Conservation (phyloP, 2,888 invertebrate genomes). For the Incurvaria masculella region DNA sequence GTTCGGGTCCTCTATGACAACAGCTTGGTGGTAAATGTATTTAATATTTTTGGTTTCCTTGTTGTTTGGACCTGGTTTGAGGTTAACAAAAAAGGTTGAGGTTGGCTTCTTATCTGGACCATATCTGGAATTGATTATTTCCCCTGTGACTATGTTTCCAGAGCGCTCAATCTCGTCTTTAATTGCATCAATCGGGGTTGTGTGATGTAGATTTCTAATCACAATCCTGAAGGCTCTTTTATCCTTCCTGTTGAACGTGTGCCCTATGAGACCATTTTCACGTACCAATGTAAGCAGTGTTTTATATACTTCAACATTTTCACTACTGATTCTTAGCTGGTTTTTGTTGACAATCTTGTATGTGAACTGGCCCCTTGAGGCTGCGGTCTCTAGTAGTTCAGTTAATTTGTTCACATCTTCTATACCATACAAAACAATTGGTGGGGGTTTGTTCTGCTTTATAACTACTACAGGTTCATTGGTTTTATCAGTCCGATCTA, state of each 20-base stretch:
- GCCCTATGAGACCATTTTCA: slow-evolving; percentile 3
- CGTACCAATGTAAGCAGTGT: slow-evolving; percentile 5
- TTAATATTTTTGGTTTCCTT: slow-evolving; percentile 1
- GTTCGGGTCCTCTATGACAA: slow-evolving; percentile 1
- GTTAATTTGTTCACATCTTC: no score
- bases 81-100: slow-evolving; percentile 2
- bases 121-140: slow-evolving; percentile 14
- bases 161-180: slow-evolving; percentile 12
- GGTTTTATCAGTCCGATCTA: no score
- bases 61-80: neutral
- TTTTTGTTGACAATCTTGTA: slow-evolving; percentile 12
- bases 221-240: slow-evolving; percentile 14
- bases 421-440: no score
- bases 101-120: slow-evolving; percentile 10
- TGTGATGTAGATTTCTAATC: slow-evolving; percentile 17
- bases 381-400: no score
- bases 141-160: slow-evolving; percentile 15
- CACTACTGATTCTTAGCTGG: slow-evolving; percentile 6
- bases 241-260: slow-evolving; percentile 13
- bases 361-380: slow-evolving; percentile 3
- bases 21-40: slow-evolving; percentile 1
- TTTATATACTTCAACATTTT: slow-evolving; percentile 10
- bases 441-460: no score
- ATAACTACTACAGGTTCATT: no score
- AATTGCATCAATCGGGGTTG: slow-evolving; percentile 13